phyloP scores from a whole-genome alignment of 2,888 invertebrate species.

The Drosophila ustulata region DNA sequence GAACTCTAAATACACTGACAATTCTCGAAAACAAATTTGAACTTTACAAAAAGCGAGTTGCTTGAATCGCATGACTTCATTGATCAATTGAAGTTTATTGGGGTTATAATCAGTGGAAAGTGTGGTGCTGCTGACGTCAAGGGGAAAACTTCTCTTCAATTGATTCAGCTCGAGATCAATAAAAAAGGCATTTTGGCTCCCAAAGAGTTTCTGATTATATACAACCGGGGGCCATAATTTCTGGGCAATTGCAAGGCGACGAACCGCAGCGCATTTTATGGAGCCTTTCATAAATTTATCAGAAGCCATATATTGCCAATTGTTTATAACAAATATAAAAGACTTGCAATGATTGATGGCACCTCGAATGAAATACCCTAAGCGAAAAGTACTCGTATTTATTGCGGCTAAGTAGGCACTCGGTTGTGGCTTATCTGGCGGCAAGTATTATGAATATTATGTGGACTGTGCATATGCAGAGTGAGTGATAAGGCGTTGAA shows the following conservation, averaged over 20 bases:
- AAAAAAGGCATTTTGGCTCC: slow-evolving; percentile 29
- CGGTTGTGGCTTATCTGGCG: slow-evolving; percentile 43
- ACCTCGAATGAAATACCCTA: slow-evolving; percentile 20
- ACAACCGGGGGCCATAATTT: slow-evolving; percentile 31
- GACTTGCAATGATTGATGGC: slow-evolving; percentile 66
- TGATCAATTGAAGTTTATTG: slow-evolving; percentile 48
- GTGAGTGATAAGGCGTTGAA: slow-evolving; percentile 31
- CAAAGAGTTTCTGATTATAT: slow-evolving; percentile 33
- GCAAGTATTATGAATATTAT: slow-evolving; percentile 27
- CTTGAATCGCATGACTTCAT: slow-evolving; percentile 21
- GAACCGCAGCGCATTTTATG: slow-evolving; percentile 27
- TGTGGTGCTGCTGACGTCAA: slow-evolving; percentile 45
- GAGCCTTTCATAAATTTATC: slow-evolving; percentile 61
- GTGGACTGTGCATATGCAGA: neutral
- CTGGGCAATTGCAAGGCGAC: slow-evolving; percentile 28
- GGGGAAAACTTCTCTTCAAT: slow-evolving; percentile 28
- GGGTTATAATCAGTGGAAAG: slow-evolving; percentile 24
- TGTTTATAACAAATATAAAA: slow-evolving; percentile 71
- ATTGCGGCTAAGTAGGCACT: slow-evolving; percentile 35
- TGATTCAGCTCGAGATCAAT: slow-evolving; percentile 30
- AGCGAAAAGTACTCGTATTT: slow-evolving; percentile 7
- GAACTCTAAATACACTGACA: neutral
- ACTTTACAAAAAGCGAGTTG: neutral
- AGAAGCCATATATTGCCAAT: slow-evolving; percentile 64
- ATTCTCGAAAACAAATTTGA: neutral